These are phyloP conservation scores for Coptodon bakossiorum DNA, from an alignment of 2,113 vertebrate species.

Conservation along the genomic window DNA sequence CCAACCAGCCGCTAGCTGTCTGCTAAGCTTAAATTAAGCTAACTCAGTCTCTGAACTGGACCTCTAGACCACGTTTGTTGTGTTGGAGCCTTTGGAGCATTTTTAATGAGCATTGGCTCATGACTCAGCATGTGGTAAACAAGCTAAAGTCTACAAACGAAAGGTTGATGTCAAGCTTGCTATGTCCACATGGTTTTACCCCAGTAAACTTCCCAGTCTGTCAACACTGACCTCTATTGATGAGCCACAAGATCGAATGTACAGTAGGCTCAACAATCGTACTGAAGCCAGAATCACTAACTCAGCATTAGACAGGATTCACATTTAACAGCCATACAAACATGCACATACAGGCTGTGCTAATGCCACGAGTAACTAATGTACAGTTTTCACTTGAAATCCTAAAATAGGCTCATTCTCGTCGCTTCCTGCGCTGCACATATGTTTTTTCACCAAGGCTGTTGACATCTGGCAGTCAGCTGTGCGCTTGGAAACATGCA, in stretches of 20 bases:
- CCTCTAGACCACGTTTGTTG: neutral
- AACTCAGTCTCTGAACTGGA: neutral
- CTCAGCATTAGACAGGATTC: accelerated
- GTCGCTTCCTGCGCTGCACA: neutral
- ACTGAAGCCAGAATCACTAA: neutral
- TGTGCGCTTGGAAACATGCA: neutral
- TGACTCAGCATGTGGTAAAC: neutral
- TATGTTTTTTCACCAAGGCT: neutral
- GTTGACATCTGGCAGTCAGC: neutral
- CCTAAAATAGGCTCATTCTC: neutral
- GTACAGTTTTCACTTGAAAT: neutral
- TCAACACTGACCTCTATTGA: neutral
- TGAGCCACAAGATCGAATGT: neutral
- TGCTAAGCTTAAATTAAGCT: accelerated
- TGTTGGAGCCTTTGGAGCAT: neutral
- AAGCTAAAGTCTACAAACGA: neutral
- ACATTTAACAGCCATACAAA: neutral
- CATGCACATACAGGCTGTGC: neutral
- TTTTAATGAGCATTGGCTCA: neutral
- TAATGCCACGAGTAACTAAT: neutral
- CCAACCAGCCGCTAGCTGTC: neutral
- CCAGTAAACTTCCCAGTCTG: neutral
- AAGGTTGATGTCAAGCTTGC: neutral
- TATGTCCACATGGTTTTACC: neutral
- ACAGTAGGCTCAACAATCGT: neutral